phyloP scores from a whole-genome alignment of 2,113 vertebrate species.

The Podarcis muralis region DNA sequence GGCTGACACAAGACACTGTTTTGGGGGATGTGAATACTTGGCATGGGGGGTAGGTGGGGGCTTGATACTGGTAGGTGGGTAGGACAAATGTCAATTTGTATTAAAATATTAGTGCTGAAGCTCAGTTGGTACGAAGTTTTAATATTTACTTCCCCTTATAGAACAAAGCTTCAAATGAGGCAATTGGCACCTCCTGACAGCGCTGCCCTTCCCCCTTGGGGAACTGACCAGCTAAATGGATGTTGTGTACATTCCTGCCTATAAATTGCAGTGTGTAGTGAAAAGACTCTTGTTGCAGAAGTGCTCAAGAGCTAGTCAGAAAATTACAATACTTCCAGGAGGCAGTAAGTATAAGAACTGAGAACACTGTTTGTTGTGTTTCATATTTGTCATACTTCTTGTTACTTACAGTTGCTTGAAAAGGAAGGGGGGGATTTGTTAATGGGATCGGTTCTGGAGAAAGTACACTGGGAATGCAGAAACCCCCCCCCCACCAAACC shows the following conservation, averaged over 20 bases:
- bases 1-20: background rate
- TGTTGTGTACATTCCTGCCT: background rate
- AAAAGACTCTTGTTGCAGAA: background rate
- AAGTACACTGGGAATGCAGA: background rate
- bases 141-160: background rate
- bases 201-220: background rate
- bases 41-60: background rate
- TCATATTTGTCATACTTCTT: background rate
- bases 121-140: background rate
- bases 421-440: background rate
- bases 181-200: background rate
- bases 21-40: background rate
- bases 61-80: background rate
- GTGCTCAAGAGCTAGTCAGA: background rate
- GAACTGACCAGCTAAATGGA: background rate
- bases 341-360: background rate
- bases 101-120: background rate
- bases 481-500: too few relatives aligned
- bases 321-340: background rate
- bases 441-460: background rate
- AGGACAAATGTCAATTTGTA: background rate
- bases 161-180: background rate
- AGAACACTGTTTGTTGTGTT: background rate
- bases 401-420: background rate
- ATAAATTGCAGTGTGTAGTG: background rate